A percentile compares a stretch with the other conserved stretches of the same genome.
phyloP scores from a whole-genome alignment of 2,888 invertebrate genomes.

The Bombylius major region DNA sequence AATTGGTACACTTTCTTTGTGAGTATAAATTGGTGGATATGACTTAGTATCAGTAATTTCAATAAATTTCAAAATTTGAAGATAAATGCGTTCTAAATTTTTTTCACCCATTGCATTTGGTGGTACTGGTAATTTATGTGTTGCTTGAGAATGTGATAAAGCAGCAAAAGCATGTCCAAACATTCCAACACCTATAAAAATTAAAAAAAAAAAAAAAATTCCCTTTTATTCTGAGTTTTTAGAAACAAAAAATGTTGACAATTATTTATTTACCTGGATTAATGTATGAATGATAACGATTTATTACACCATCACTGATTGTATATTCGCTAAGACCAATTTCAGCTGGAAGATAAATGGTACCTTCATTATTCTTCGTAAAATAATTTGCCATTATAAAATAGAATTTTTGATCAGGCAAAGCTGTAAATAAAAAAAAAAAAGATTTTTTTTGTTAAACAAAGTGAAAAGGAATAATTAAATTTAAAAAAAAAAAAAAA shows the following conservation, averaged over 20 bases:
- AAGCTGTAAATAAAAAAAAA: conserved; percentile 18
- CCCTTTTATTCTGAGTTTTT: too few relatives aligned
- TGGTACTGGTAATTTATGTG: conserved; percentile 39
- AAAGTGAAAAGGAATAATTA: background rate
- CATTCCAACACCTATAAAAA: conserved; percentile 22
- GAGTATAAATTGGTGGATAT: conserved; percentile 38
- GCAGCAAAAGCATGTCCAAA: conserved; percentile 38
- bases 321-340: conserved; percentile 39
- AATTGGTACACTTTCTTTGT: conserved; percentile 22
- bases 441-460: background rate
- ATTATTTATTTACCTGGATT: conserved; percentile 28
- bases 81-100: conserved; percentile 26
- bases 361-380: conserved; percentile 18
- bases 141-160: conserved; percentile 30
- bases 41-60: conserved; percentile 11
- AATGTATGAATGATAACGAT: conserved; percentile 32
- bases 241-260: too few relatives aligned
- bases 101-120: conserved; percentile 24
- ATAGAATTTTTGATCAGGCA: conserved; percentile 22
- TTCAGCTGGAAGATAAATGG: conserved; percentile 40
- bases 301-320: conserved; percentile 35
- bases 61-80: conserved; percentile 34
- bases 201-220: background rate
- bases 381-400: conserved; percentile 30
- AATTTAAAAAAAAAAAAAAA: background rate